Percentiles rank a stretch among this genome's conserved stretches.
Conservation (phyloP, 2,797 vertebrate species). For the Hyperoplus lanceolatus region DNA sequence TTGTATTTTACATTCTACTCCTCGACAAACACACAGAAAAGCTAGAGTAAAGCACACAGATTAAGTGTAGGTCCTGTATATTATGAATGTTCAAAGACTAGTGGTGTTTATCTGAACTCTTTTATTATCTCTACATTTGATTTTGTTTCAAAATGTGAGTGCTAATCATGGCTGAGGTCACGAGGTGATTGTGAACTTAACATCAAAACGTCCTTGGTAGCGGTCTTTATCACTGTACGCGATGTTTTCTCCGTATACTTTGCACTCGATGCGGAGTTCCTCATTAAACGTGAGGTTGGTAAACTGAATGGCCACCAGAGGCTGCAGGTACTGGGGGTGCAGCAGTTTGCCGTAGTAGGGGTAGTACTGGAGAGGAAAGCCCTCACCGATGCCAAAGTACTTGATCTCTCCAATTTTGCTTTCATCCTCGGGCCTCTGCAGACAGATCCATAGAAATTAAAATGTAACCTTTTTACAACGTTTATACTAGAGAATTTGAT, state of each 20-base stretch:
- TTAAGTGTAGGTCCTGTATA: conserved; percentile 99
- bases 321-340: conserved; percentile 94
- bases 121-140: conserved; percentile 82
- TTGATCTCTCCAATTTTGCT: conserved; percentile 84
- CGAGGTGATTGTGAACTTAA: conserved; percentile 93
- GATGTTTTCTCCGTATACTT: conserved; percentile 92
- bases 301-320: conserved; percentile 95
- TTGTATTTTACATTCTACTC: conserved; percentile 98
- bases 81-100: conserved; percentile 99
- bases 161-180: conserved; percentile 90
- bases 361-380: conserved; percentile 97
- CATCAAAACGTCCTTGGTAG: conserved; percentile 98
- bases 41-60: conserved; percentile 99
- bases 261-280: conserved; percentile 95
- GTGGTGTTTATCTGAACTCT: conserved; percentile 87
- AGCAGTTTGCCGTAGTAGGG: conserved; percentile 95
- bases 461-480: neutral
- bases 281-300: conserved; percentile 86
- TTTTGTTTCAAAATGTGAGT: conserved; percentile 83
- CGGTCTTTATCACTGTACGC: conserved; percentile 96
- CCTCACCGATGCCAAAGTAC: conserved; percentile 87
- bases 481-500: neutral
- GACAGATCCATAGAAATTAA: neutral
- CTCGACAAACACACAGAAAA: conserved; percentile 97
- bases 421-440: conserved; percentile 89